Evolutionary conservation across 2,888 invertebrate species (phyloP).

Genomic region (Drosophila aldrichi): DNA sequence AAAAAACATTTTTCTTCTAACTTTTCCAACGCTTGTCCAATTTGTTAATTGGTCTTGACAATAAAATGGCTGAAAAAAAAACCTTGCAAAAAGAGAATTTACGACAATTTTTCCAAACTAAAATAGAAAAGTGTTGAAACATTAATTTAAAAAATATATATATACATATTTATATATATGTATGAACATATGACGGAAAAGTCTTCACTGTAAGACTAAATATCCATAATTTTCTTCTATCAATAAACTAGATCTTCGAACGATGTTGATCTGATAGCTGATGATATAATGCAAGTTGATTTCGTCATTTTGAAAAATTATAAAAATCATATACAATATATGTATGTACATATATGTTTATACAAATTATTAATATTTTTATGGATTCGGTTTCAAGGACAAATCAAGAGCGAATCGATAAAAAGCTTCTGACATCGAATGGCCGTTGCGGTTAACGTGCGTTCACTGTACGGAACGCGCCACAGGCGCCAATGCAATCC

Average conservation of each 20-base stretch:
- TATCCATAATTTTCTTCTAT: background rate
- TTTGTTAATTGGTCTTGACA: constrained; percentile 11
- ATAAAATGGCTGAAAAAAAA: constrained; percentile 4
- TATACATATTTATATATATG: background rate
- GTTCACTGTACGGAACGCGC: constrained; percentile 5
- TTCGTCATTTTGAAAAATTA: constrained; percentile 1
- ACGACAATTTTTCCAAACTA: constrained; percentile 1
- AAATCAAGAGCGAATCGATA: constrained; percentile 14
- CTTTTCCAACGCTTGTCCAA: background rate
- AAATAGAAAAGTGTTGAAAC: constrained; percentile 13
- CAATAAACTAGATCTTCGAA: background rate
- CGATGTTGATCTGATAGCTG: background rate
- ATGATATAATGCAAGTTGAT: background rate
- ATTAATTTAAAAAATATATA: constrained; percentile 1
- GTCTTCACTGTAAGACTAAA: background rate
- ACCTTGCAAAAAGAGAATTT: constrained; percentile 3
- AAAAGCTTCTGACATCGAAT: background rate
- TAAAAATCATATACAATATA: background rate
- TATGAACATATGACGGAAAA: background rate
- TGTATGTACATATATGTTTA: background rate
- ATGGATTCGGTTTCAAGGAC: constrained; percentile 10
- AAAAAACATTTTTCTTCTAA: background rate
- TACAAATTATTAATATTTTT: constrained; percentile 5
- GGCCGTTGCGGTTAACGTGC: constrained; percentile 1
- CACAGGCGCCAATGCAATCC: background rate